A percentile compares a stretch with the other conserved stretches of the same genome.
These are phyloP conservation scores for Sesamia nonagrioides DNA, from an alignment of 1,140 invertebrate species.

Conservation along the genomic window DNA sequence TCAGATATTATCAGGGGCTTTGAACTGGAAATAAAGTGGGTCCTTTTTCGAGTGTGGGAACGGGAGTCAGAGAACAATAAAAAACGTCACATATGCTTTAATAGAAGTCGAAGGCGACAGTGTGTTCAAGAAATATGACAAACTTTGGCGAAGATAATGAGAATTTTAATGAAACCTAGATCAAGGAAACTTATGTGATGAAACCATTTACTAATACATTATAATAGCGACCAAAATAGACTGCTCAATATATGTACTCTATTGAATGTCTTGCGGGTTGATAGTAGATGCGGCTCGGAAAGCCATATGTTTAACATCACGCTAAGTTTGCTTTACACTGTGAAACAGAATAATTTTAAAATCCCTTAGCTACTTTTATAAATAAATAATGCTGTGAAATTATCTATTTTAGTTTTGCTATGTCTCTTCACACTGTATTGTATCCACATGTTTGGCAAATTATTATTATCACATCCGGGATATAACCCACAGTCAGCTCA, in stretches of 20 bases:
- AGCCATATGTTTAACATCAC: not conserved
- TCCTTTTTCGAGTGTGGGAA: not conserved
- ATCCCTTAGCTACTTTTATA: not conserved
- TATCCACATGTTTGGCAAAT: not conserved
- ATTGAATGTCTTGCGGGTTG: not conserved
- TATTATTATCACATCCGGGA: slow-evolving; percentile 22
- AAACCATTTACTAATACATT: not conserved
- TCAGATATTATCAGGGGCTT: not conserved
- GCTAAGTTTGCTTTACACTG: slow-evolving; percentile 1
- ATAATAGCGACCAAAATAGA: not conserved
- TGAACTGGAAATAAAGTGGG: not conserved
- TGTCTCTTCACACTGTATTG: not conserved
- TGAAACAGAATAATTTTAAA: not conserved
- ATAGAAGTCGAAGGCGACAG: too few species aligned
- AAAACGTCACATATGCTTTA: not conserved
- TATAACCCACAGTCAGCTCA: not conserved
- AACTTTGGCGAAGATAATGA: too few species aligned
- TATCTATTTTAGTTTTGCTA: not conserved
- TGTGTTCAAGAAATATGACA: too few species aligned
- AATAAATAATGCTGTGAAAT: not conserved
- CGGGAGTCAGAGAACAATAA: not conserved
- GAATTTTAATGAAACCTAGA: too few species aligned
- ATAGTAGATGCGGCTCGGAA: not conserved
- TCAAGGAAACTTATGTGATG: too few species aligned
- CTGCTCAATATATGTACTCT: not conserved